A percentile compares a stretch with the other conserved stretches of the same genome.
These are phyloP conservation scores for Hippocampus abdominalis DNA, from an alignment of 2,113 vertebrate species.

Conservation along the genomic window DNA sequence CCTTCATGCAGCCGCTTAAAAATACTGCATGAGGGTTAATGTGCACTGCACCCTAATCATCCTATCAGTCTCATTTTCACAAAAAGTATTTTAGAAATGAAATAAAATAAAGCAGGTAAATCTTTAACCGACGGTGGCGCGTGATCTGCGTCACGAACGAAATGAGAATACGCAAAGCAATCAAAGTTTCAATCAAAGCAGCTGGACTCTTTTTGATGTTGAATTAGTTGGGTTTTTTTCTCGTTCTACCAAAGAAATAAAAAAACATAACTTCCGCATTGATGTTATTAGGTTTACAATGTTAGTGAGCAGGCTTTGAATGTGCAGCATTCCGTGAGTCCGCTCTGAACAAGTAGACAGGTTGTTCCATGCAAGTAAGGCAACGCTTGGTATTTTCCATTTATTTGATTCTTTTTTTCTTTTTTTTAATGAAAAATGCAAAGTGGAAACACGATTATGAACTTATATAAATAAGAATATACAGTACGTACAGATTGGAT, in stretches of 20 bases:
- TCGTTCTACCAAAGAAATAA: not conserved
- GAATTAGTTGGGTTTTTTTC: not conserved
- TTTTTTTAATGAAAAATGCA: not conserved
- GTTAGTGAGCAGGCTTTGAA: not conserved
- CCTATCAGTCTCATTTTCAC: too few relatives aligned
- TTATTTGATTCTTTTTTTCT: not conserved
- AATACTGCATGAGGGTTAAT: too few relatives aligned
- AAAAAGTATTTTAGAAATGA: too few relatives aligned
- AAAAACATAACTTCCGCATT: too few relatives aligned
- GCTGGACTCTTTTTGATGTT: not conserved
- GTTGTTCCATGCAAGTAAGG: not conserved
- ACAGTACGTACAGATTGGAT: not conserved
- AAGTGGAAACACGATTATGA: conserved; percentile 9
- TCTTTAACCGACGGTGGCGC: too few relatives aligned
- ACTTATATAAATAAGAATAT: not conserved
- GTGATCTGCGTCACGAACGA: too few relatives aligned
- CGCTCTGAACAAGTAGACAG: not conserved
- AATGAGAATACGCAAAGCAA: not conserved
- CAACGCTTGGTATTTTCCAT: not conserved
- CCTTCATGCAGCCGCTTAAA: too few relatives aligned
- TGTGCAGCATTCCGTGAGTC: not conserved
- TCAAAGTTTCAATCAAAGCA: not conserved
- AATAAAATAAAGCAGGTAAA: too few relatives aligned
- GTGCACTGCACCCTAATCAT: too few relatives aligned
- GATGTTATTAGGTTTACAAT: not conserved